phyloP scores from a whole-genome alignment of 2,888 invertebrate species.

The Spodoptera exigua region DNA sequence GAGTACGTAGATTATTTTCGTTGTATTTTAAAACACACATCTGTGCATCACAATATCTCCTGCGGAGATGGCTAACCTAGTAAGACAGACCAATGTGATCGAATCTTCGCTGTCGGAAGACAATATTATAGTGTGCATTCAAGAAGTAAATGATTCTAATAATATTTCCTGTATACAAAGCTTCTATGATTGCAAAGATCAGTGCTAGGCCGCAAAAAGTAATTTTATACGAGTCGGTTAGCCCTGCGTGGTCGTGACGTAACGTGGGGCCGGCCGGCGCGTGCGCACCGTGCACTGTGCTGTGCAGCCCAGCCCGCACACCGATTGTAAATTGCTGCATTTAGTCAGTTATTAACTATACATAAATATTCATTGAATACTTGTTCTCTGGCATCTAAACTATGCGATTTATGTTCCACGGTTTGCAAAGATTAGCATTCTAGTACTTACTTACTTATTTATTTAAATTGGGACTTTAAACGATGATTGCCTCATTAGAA shows the following conservation, averaged over 20 bases:
- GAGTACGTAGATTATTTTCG: too few relatives aligned
- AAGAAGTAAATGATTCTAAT: constrained; percentile 14
- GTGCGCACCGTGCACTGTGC: constrained; percentile 20
- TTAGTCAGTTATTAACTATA: constrained; percentile 29
- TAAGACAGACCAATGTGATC: too few relatives aligned
- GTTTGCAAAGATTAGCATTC: constrained; percentile 19
- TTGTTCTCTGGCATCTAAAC: constrained; percentile 31
- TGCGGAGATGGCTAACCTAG: too few relatives aligned
- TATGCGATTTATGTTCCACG: constrained; percentile 21
- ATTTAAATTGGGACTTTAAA: too few relatives aligned
- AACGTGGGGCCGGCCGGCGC: constrained; percentile 48
- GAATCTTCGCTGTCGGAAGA: too few relatives aligned
- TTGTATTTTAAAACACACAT: too few relatives aligned
- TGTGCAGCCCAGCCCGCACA: constrained; percentile 16
- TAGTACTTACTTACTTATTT: constrained; percentile 9
- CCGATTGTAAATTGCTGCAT: constrained; percentile 19
- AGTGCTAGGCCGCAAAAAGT: constrained; percentile 51
- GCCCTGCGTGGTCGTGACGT: constrained; percentile 59
- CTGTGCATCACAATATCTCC: too few relatives aligned
- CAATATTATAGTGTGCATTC: background rate
- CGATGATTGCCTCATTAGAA: background rate
- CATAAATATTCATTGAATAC: constrained; percentile 42
- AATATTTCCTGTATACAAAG: constrained; percentile 19
- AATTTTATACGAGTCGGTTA: constrained; percentile 54
- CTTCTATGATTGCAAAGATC: constrained; percentile 32